Evolutionary conservation across 1,140 invertebrate genomes (phyloP).

Genomic region (Aphelenchoides avenae): DNA sequence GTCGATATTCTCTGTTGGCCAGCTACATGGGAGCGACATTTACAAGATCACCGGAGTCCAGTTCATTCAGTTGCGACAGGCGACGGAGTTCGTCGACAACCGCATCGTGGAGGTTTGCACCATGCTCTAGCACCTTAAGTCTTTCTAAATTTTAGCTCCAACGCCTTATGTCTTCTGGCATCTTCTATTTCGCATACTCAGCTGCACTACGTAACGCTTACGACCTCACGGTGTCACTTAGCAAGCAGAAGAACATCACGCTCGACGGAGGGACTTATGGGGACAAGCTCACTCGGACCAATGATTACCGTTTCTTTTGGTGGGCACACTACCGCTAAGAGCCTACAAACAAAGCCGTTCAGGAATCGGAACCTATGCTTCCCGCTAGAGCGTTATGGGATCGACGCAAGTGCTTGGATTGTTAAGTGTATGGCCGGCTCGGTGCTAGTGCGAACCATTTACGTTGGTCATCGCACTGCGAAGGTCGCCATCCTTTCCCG

Average conservation of each 20-base stretch:
- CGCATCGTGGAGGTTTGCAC: conserved; percentile 48
- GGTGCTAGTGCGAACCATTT: conserved; percentile 54
- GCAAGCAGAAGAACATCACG: too few species aligned
- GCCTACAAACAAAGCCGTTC: conserved; percentile 17
- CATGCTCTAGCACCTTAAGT: conserved; percentile 3
- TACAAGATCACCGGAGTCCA: conserved; percentile 53
- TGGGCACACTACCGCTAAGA: not conserved
- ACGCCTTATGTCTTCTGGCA: conserved; percentile 55
- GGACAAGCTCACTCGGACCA: conserved; percentile 23
- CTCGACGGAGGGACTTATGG: conserved; percentile 35
- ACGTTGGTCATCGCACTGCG: conserved; percentile 54
- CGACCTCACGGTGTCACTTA: conserved; percentile 50
- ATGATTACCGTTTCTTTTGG: conserved; percentile 46
- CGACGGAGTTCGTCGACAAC: conserved; percentile 38
- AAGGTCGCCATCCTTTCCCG: conserved; percentile 87
- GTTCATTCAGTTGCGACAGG: conserved; percentile 44
- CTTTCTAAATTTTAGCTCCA: conserved; percentile 50
- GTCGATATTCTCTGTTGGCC: conserved; percentile 55
- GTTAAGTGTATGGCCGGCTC: conserved; percentile 55
- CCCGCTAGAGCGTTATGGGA: conserved; percentile 49
- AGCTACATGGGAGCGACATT: conserved; percentile 51
- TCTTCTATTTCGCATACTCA: conserved; percentile 56
- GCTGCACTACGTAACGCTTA: conserved; percentile 25
- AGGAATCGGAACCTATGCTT: conserved; percentile 56
- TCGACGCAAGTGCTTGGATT: conserved; percentile 47